Percentiles rank a stretch among this genome's conserved stretches.
These are phyloP conservation scores for Myotis findleyi DNA, from an alignment of 2,797 vertebrate genomes.

Conservation along the genomic window DNA sequence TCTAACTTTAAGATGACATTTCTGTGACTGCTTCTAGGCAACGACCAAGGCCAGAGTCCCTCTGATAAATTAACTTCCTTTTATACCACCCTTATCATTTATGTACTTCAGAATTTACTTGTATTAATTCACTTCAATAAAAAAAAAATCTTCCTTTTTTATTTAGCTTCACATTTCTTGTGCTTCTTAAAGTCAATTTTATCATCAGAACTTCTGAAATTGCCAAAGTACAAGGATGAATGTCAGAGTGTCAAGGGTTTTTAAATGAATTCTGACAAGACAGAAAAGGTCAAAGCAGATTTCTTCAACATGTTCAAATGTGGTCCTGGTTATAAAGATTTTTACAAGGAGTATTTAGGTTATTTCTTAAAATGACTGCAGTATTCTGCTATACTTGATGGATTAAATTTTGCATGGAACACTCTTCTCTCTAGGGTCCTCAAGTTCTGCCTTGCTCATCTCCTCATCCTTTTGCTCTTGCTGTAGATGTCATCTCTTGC, in stretches of 20 bases:
- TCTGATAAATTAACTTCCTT: conserved; percentile 73
- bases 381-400: conserved; percentile 21
- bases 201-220: conserved; percentile 65
- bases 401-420: conserved; percentile 63
- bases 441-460: neutral
- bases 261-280: conserved; percentile 77
- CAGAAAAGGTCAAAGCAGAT: conserved; percentile 80
- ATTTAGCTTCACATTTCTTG: conserved; percentile 62
- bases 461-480: neutral
- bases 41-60: conserved; percentile 38
- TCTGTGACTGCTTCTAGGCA: conserved; percentile 66
- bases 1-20: conserved; percentile 74
- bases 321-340: conserved; percentile 78
- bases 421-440: neutral
- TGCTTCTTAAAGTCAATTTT: conserved; percentile 75
- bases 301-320: conserved; percentile 74
- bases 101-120: conserved; percentile 66
- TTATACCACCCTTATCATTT: conserved; percentile 61
- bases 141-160: conserved; percentile 39
- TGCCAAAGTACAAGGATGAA: conserved; percentile 74
- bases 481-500: neutral
- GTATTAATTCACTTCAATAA: conserved; percentile 55
- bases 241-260: conserved; percentile 72
- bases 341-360: conserved; percentile 75
- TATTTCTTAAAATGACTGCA: conserved; percentile 67